Conservation (phyloP, 2,113 vertebrate genomes). For the Axis porcinus region DNA sequence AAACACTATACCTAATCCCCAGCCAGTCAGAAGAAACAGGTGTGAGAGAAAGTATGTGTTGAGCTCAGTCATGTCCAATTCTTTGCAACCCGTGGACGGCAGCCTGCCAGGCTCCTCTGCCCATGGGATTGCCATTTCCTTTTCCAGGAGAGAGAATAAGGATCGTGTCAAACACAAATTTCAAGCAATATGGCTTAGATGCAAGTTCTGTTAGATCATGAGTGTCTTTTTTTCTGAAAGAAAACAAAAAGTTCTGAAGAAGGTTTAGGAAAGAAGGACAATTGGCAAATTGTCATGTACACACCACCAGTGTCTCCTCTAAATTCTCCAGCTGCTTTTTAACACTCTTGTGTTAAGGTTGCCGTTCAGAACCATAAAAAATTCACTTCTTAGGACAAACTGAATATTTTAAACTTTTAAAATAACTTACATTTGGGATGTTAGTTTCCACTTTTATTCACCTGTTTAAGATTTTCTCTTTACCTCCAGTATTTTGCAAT, state of each 20-base stretch:
- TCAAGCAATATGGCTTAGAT: neutral
- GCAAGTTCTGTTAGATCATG: neutral
- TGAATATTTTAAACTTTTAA: neutral
- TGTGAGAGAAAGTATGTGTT: neutral
- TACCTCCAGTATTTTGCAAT: neutral
- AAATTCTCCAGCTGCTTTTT: neutral
- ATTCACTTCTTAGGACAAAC: neutral
- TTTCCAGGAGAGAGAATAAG: neutral
- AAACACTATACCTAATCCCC: neutral
- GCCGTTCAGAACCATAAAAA: neutral
- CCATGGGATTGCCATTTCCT: neutral
- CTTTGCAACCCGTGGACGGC: neutral
- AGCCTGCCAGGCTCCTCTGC: neutral
- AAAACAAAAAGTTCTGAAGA: neutral
- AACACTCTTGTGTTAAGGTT: neutral
- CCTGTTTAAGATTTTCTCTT: neutral
- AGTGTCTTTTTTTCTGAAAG: neutral
- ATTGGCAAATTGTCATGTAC: neutral
- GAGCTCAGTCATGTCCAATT: neutral
- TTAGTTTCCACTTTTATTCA: neutral
- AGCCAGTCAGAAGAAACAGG: neutral
- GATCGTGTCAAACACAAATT: neutral
- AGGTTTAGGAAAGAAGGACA: neutral
- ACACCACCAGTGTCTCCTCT: neutral
- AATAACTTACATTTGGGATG: neutral